Percentiles rank a stretch among this genome's conserved stretches.
Evolutionary conservation across 2,888 invertebrate species (phyloP).

Genomic region (Ichneumon xanthorius): DNA sequence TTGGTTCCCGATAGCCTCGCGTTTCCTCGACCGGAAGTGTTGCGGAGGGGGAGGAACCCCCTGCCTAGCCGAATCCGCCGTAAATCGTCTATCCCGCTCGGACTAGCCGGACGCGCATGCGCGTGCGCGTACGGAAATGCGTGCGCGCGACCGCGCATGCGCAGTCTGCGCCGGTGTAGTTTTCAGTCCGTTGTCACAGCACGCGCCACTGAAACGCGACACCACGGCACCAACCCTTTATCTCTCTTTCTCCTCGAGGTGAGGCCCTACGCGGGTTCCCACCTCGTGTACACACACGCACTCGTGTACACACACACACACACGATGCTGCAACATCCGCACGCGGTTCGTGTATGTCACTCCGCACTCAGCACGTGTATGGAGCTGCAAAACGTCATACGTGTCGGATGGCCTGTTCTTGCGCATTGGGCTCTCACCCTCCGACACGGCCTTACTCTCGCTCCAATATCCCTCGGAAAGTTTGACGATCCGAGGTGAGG

Average conservation of each 20-base stretch:
- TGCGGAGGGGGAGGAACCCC: not conserved
- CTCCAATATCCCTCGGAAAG: constrained; percentile 56
- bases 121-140: not conserved
- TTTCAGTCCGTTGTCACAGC: constrained; percentile 78
- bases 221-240: constrained; percentile 67
- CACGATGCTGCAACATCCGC: constrained; percentile 4
- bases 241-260: constrained; percentile 40
- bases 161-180: constrained; percentile 70
- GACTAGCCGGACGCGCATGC: not conserved
- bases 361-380: not conserved
- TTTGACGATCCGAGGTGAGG: constrained; percentile 64
- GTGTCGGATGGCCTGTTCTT: constrained; percentile 55
- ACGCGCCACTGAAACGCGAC: constrained; percentile 83
- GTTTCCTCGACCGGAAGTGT: constrained; percentile 17
- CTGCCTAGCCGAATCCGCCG: not conserved
- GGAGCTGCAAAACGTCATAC: constrained; percentile 43
- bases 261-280: constrained; percentile 76
- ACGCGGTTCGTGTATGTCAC: constrained; percentile 28
- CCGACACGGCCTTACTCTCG: constrained; percentile 48
- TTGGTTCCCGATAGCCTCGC: not conserved
- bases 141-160: constrained; percentile 42
- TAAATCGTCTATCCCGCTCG: not conserved
- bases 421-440: constrained; percentile 32
- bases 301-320: not conserved
- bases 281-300: constrained; percentile 40